These are phyloP conservation scores for Gracilinanus agilis DNA, from an alignment of 2,113 vertebrate species.

Conservation along the genomic window DNA sequence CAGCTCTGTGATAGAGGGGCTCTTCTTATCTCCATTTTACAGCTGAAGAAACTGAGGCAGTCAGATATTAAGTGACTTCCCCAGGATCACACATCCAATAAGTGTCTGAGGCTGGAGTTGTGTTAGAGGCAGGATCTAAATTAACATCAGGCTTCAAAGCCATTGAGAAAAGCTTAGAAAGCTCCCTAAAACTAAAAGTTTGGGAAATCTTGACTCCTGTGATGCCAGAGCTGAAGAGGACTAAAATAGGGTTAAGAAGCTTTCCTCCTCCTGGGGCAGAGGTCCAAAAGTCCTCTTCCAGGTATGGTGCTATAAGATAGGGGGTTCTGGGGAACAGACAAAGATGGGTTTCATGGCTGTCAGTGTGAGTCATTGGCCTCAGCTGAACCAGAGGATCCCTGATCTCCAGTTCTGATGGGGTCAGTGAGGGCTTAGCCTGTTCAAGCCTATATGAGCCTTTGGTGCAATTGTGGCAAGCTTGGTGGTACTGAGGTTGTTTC, in stretches of 20 bases:
- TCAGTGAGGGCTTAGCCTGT: background rate
- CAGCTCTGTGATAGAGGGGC: too few relatives aligned
- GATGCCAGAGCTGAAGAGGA: background rate
- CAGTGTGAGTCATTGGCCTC: constrained; percentile 37
- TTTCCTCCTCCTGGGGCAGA: too few relatives aligned
- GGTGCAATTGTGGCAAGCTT: background rate
- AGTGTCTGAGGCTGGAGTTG: background rate
- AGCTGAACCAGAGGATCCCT: background rate
- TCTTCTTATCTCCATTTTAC: too few relatives aligned
- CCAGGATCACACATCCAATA: background rate
- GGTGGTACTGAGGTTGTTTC: too few relatives aligned
- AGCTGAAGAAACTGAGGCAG: too few relatives aligned
- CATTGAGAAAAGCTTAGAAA: background rate
- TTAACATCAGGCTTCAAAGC: background rate
- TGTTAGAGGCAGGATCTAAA: background rate
- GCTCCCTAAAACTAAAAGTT: background rate
- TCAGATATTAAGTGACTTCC: too few relatives aligned
- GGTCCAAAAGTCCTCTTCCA: background rate
- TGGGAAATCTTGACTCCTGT: background rate
- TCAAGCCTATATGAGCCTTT: background rate
- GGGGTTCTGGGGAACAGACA: background rate
- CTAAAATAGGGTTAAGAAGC: background rate
- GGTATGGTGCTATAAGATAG: background rate
- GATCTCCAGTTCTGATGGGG: background rate
- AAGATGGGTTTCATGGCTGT: background rate